Evolutionary conservation across 2,797 vertebrate species (phyloP).

Genomic region (Gallinago stenura): DNA sequence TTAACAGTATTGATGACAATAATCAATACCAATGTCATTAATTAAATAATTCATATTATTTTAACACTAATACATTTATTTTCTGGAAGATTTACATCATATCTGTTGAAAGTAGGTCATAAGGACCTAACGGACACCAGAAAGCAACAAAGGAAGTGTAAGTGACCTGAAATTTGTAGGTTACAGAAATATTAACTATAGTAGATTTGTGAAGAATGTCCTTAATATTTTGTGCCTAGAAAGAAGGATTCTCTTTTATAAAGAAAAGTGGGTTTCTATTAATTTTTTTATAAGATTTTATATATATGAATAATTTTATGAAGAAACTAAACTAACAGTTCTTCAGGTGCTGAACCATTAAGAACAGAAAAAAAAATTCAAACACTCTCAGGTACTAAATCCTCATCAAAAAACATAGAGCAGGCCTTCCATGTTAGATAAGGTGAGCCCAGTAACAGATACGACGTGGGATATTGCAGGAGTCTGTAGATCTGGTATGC

Average conservation of each 20-base stretch:
- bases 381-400: neutral
- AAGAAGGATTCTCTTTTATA: neutral
- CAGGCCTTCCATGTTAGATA: neutral
- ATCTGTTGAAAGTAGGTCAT: neutral
- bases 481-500: neutral
- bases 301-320: neutral
- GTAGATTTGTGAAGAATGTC: neutral
- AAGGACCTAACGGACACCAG: neutral
- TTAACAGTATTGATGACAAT: neutral
- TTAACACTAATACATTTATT: neutral
- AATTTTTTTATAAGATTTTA: neutral
- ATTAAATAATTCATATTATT: neutral
- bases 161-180: neutral
- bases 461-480: neutral
- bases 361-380: neutral
- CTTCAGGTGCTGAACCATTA: neutral
- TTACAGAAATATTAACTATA: neutral
- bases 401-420: neutral
- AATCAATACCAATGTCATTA: neutral
- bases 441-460: neutral
- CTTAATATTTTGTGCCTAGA: neutral
- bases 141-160: neutral
- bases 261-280: neutral
- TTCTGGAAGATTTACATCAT: neutral
- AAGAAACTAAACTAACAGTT: neutral